Conservation (phyloP, 1,140 invertebrate genomes). For the Vollenhovia emeryi region DNA sequence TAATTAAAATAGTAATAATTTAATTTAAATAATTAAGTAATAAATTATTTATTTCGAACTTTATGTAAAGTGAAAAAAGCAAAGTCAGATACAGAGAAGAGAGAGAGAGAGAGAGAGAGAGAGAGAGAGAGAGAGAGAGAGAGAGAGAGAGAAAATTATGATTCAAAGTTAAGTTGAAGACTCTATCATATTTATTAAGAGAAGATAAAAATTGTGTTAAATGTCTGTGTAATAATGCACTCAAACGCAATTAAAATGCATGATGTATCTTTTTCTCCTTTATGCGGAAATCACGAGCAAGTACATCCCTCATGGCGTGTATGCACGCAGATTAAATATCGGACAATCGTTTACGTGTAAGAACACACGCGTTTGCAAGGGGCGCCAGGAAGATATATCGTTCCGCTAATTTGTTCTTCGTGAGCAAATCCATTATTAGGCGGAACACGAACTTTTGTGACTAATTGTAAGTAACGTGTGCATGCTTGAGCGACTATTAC, state of each 20-base stretch:
- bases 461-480: constrained; percentile 69
- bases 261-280: constrained; percentile 39
- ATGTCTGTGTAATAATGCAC: constrained; percentile 22
- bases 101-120: not conserved
- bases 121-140: not conserved
- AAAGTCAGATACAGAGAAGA: too few relatives aligned
- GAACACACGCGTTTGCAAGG: constrained; percentile 76
- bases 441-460: constrained; percentile 78
- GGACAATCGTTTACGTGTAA: constrained; percentile 76
- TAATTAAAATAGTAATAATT: not conserved
- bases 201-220: constrained; percentile 57
- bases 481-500: constrained; percentile 47
- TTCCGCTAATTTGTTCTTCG: constrained; percentile 82
- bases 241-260: constrained; percentile 59
- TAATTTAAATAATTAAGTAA: too few relatives aligned
- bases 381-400: constrained; percentile 82
- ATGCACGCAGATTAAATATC: constrained; percentile 82
- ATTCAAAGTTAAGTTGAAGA: constrained; percentile 11
- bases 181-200: constrained; percentile 9
- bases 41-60: too few relatives aligned
- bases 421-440: constrained; percentile 82
- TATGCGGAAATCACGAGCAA: constrained; percentile 66
- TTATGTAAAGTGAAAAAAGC: too few relatives aligned
- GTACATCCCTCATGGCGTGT: constrained; percentile 61
- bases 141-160: not conserved